Conservation (phyloP, 2,888 invertebrate species). For the Rhodophaea formosa region DNA sequence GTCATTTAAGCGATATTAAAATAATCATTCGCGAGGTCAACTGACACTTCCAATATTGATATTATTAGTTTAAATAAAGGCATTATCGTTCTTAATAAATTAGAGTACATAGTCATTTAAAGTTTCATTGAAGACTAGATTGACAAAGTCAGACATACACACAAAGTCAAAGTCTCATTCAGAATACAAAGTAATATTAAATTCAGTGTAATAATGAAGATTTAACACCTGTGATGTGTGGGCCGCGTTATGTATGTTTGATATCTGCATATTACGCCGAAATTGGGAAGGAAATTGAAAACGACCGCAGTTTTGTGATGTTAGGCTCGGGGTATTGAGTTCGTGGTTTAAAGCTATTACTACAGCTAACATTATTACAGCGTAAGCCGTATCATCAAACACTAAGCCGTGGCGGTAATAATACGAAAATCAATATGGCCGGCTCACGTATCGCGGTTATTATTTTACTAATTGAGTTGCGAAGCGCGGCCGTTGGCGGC, state of each 20-base stretch:
- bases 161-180: too few relatives aligned
- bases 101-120: too few relatives aligned
- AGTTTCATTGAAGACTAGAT: too few relatives aligned
- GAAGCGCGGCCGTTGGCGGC: constrained; percentile 40
- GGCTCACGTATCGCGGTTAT: constrained; percentile 38
- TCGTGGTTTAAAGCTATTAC: not conserved
- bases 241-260: not conserved
- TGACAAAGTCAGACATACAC: too few relatives aligned
- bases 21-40: too few relatives aligned
- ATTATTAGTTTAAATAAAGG: too few relatives aligned
- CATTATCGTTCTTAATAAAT: too few relatives aligned
- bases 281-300: constrained; percentile 6
- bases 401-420: constrained; percentile 21
- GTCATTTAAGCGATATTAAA: too few relatives aligned
- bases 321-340: not conserved
- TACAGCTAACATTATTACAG: not conserved
- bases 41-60: too few relatives aligned
- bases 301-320: constrained; percentile 1
- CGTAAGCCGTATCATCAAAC: not conserved
- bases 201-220: not conserved
- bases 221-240: not conserved
- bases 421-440: constrained; percentile 42
- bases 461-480: constrained; percentile 63
- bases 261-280: not conserved
- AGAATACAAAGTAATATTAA: too few relatives aligned